Evolutionary conservation across 2,797 vertebrate genomes (phyloP).

Genomic region (Odontamblyopus rebecca): DNA sequence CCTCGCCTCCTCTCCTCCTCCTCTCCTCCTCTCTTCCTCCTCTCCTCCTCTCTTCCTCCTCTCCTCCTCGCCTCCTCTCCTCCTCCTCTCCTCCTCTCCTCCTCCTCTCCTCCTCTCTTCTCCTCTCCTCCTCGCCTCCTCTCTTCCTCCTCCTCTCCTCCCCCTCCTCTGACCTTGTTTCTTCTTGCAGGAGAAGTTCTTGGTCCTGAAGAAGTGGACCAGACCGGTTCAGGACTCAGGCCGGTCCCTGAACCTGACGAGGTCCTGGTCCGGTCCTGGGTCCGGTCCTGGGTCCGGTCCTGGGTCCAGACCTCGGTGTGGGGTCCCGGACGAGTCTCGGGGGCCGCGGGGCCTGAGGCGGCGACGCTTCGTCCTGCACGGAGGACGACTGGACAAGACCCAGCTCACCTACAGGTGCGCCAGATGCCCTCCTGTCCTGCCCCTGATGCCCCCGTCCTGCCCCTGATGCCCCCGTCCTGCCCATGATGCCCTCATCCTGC

Average conservation of each 20-base stretch:
- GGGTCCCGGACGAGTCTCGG: constrained; percentile 73
- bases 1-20: too few species aligned
- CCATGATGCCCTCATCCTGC: neutral
- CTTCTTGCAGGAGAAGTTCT: constrained; percentile 52
- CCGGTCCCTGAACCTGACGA: constrained; percentile 26
- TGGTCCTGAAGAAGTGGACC: constrained; percentile 57
- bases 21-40: too few species aligned
- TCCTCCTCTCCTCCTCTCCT: too few species aligned
- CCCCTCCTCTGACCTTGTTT: neutral
- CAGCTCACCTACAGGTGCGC: constrained; percentile 89
- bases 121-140: too few species aligned
- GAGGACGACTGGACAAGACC: constrained; percentile 84
- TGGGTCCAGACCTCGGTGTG: constrained; percentile 80
- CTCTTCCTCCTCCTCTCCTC: too few species aligned
- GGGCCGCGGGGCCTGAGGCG: constrained; percentile 50
- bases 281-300: neutral
- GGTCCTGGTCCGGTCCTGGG: too few species aligned
- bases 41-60: too few species aligned
- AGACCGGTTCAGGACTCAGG: constrained; percentile 34
- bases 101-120: too few species aligned
- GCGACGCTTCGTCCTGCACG: constrained; percentile 84
- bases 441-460: neutral
- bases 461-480: neutral
- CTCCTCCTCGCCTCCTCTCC: too few species aligned
- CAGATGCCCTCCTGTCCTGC: constrained; percentile 24